A percentile compares a stretch with the other conserved stretches of the same genome.
Evolutionary conservation across 1,140 invertebrate genomes (phyloP).

Genomic region (Eubasilissa regina): DNA sequence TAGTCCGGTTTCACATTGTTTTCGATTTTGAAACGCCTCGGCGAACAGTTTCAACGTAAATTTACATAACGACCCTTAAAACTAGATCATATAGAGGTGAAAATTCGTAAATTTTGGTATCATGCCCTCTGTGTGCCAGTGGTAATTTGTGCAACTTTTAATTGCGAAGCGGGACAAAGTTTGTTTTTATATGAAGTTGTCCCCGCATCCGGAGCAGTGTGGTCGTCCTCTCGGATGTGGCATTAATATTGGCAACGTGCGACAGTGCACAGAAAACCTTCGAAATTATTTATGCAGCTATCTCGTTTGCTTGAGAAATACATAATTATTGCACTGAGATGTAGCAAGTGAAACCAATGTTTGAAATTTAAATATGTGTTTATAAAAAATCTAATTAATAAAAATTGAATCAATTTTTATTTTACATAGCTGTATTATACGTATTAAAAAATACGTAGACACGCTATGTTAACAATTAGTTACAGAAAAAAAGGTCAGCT

Average conservation of each 20-base stretch:
- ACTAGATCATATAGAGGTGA: not conserved
- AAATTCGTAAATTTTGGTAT: not conserved
- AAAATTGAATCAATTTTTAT: too few species aligned
- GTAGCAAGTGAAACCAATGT: not conserved
- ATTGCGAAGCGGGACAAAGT: constrained; percentile 25
- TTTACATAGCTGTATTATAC: too few species aligned
- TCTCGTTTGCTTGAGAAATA: too few species aligned
- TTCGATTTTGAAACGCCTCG: constrained; percentile 21
- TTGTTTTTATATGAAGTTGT: not conserved
- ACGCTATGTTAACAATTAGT: too few species aligned
- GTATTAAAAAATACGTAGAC: too few species aligned
- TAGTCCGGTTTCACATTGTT: constrained; percentile 25
- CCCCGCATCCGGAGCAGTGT: not conserved
- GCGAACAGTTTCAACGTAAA: not conserved
- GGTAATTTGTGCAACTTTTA: constrained; percentile 34
- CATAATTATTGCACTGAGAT: not conserved
- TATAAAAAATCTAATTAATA: too few species aligned
- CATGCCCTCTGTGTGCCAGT: not conserved
- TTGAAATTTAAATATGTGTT: not conserved
- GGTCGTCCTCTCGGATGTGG: not conserved
- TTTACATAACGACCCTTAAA: not conserved
- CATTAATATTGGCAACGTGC: not conserved
- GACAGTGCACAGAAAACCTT: not conserved
- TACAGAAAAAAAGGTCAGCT: too few species aligned
- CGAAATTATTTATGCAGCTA: too few species aligned